Percentiles rank a stretch among this genome's conserved stretches.
phyloP scores from a whole-genome alignment of 2,797 vertebrate species.

The Lepus townsendii region DNA sequence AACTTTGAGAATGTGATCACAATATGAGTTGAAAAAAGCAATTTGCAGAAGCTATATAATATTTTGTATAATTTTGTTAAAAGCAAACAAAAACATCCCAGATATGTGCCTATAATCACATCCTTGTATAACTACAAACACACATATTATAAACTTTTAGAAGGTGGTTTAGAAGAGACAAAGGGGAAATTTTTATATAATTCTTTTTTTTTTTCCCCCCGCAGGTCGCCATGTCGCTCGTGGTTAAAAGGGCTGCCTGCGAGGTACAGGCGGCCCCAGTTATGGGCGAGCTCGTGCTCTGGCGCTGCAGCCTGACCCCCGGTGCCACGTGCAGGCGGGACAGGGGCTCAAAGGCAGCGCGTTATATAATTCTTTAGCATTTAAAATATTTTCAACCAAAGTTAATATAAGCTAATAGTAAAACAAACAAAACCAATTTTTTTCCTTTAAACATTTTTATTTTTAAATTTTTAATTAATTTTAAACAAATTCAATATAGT shows the following conservation, averaged over 20 bases:
- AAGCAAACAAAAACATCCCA: not conserved
- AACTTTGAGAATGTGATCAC: not conserved
- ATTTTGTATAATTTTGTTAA: not conserved
- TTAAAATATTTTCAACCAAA: constrained; percentile 53
- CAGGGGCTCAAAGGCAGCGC: constrained; percentile 92
- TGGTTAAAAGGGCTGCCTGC: constrained; percentile 93
- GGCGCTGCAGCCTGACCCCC: constrained; percentile 91
- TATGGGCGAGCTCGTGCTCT: constrained; percentile 92
- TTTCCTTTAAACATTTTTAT: too few species aligned
- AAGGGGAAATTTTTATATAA: not conserved
- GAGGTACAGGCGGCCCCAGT: constrained; percentile 91
- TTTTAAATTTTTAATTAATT: too few species aligned
- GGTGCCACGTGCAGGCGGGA: constrained; percentile 84
- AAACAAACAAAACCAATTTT: not conserved
- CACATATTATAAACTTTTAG: not conserved
- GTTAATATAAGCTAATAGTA: not conserved
- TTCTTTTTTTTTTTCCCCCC: not conserved
- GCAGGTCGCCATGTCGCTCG: constrained; percentile 88
- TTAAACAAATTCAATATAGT: too few species aligned
- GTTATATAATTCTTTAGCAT: not conserved
- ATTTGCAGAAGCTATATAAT: not conserved
- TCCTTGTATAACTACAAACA: constrained; percentile 18
- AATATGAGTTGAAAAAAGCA: constrained; percentile 2
- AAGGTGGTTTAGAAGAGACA: not conserved
- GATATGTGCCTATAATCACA: not conserved